A percentile compares a stretch with the other conserved stretches of the same genome.
Conservation (phyloP, 2,888 invertebrate species). For the Dicyrtomina minuta region DNA sequence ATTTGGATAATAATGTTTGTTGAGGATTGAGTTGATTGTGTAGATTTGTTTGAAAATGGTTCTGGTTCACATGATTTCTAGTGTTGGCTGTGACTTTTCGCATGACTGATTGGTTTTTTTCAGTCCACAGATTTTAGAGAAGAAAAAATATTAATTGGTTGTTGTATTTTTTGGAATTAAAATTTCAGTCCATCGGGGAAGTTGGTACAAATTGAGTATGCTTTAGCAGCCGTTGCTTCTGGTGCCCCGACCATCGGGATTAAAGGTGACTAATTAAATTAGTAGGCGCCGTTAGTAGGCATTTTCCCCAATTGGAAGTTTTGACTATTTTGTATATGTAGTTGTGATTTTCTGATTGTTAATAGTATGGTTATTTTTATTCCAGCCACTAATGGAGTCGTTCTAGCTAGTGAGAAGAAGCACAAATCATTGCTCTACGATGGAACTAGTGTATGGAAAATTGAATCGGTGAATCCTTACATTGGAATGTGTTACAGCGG, state of each 20-base stretch:
- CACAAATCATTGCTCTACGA: constrained; percentile 95
- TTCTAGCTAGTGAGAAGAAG: constrained; percentile 98
- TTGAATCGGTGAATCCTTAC: constrained; percentile 92
- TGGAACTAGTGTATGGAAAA: constrained; percentile 94
- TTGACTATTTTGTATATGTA: too few species aligned
- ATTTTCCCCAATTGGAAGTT: too few species aligned
- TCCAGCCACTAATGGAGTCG: constrained; percentile 94
- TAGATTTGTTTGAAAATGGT: too few species aligned
- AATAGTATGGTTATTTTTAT: too few species aligned
- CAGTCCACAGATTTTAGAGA: neutral
- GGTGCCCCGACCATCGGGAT: constrained; percentile 99
- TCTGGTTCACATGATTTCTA: too few species aligned
- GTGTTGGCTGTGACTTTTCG: too few species aligned
- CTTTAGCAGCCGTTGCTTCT: constrained; percentile 95
- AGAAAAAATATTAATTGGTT: neutral
- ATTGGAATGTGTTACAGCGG: constrained; percentile 97
- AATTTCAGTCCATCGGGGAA: constrained; percentile 90
- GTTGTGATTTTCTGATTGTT: too few species aligned
- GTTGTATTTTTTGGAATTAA: neutral
- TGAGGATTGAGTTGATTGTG: too few species aligned
- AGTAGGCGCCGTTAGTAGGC: too few species aligned
- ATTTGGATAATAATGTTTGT: too few species aligned
- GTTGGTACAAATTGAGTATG: constrained; percentile 99
- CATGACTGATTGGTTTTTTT: neutral
- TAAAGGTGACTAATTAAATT: constrained; percentile 74